Evolutionary conservation across 2,797 vertebrate genomes (phyloP).

Genomic region (Enteromius trimaculatus): DNA sequence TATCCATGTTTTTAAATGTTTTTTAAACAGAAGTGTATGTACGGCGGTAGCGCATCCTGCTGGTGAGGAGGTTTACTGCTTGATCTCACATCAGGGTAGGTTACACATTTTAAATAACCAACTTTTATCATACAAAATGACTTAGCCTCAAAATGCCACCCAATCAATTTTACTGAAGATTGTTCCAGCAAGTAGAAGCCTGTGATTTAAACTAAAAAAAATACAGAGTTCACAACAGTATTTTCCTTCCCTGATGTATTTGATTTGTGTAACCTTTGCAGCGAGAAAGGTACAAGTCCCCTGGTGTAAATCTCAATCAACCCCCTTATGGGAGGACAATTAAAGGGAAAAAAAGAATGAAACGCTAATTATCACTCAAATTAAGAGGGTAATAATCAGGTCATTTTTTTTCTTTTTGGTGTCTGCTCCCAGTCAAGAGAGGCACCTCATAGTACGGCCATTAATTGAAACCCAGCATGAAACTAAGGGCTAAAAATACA

Average conservation of each 20-base stretch:
- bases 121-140: neutral
- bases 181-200: neutral
- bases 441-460: slow-evolving; percentile 70
- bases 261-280: slow-evolving; percentile 33
- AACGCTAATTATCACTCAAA: slow-evolving; percentile 83
- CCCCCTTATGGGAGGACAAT: slow-evolving; percentile 78
- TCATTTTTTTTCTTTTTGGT: slow-evolving; percentile 50
- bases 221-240: neutral
- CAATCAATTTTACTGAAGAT: neutral
- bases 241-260: neutral
- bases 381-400: slow-evolving; percentile 81
- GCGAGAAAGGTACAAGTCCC: neutral
- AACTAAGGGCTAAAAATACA: slow-evolving; percentile 64
- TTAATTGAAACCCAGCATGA: slow-evolving; percentile 74
- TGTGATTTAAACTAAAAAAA: neutral
- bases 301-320: slow-evolving; percentile 72
- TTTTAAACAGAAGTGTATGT: slow-evolving; percentile 21
- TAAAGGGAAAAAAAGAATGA: slow-evolving; percentile 73
- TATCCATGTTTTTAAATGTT: neutral
- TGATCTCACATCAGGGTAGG: neutral
- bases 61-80: slow-evolving; percentile 66
- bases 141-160: neutral
- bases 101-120: neutral
- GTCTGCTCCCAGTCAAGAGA: slow-evolving; percentile 68
- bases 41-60: slow-evolving; percentile 66